phyloP scores from a whole-genome alignment of 2,888 invertebrate species.

The Rotaria magnacalcarata region DNA sequence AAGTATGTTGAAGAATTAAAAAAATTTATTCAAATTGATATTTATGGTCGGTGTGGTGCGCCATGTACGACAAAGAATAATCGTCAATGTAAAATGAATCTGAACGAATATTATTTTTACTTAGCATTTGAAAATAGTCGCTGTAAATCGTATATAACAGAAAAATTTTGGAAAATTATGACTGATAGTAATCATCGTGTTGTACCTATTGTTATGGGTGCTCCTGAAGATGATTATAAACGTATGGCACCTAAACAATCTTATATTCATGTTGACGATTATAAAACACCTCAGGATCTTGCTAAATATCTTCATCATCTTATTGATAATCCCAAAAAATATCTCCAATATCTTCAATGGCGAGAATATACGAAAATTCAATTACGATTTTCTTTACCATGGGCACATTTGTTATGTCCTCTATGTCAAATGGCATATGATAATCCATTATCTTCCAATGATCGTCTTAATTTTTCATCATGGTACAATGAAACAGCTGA shows the following conservation, averaged over 20 bases:
- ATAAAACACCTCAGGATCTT: background rate
- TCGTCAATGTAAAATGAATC: conserved; percentile 30
- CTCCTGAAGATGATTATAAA: background rate
- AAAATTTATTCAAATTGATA: conserved; percentile 48
- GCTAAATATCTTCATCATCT: conserved; percentile 17
- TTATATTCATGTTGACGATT: conserved; percentile 33
- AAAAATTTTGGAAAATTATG: conserved; percentile 35
- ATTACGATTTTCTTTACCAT: background rate
- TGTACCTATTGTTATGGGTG: conserved; percentile 17
- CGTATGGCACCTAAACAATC: conserved; percentile 34
- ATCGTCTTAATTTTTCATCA: background rate
- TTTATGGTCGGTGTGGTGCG: conserved; percentile 48
- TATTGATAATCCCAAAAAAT: background rate
- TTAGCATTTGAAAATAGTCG: conserved; percentile 27
- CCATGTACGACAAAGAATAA: background rate
- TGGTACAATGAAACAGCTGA: background rate
- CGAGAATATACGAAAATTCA: background rate
- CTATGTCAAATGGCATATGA: conserved; percentile 14
- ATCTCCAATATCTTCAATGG: conserved; percentile 19
- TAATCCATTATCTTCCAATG: background rate
- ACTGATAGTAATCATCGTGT: background rate
- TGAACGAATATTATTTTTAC: conserved; percentile 35
- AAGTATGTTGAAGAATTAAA: conserved; percentile 48
- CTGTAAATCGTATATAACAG: conserved; percentile 16
- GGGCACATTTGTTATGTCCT: background rate